A percentile compares a stretch with the other conserved stretches of the same genome.
Evolutionary conservation across 2,797 vertebrate species (phyloP).

Genomic region (Vireo griseus): DNA sequence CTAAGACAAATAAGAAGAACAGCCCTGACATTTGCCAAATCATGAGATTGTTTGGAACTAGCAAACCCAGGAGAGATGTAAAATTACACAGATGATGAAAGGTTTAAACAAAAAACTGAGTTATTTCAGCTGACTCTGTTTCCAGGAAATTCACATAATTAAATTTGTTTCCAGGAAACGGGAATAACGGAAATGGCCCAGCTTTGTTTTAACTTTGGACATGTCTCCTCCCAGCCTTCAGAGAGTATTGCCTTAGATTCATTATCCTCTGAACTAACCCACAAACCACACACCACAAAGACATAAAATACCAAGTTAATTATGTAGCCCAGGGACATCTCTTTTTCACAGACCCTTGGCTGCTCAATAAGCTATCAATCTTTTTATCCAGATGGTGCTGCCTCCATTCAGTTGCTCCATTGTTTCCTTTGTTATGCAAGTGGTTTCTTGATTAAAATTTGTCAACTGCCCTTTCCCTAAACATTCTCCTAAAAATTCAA

Average conservation of each 20-base stretch:
- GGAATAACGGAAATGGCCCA: not conserved
- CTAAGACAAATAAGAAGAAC: not conserved
- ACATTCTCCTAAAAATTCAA: not conserved
- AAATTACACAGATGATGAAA: not conserved
- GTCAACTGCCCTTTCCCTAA: conserved; percentile 7
- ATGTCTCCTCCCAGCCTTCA: not conserved
- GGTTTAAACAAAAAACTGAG: not conserved
- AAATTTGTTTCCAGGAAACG: conserved; percentile 16
- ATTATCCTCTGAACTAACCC: not conserved
- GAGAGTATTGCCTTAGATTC: not conserved
- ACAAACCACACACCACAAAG: not conserved
- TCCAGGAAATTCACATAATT: conserved; percentile 19
- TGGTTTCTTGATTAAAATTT: conserved; percentile 26
- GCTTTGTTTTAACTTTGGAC: not conserved
- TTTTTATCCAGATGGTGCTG: conserved; percentile 30
- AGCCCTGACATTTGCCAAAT: not conserved
- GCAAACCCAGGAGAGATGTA: not conserved
- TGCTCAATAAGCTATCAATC: conserved; percentile 14
- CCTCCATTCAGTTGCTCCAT: conserved; percentile 22
- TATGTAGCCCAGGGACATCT: not conserved
- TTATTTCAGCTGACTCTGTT: not conserved
- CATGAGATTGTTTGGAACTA: not conserved
- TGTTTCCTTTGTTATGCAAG: not conserved
- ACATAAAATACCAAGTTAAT: conserved; percentile 12
- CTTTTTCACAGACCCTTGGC: not conserved